Base-by-base conservation (phyloP, 2,888 invertebrate genomes). In the Calliphora vomitoria region DNA sequence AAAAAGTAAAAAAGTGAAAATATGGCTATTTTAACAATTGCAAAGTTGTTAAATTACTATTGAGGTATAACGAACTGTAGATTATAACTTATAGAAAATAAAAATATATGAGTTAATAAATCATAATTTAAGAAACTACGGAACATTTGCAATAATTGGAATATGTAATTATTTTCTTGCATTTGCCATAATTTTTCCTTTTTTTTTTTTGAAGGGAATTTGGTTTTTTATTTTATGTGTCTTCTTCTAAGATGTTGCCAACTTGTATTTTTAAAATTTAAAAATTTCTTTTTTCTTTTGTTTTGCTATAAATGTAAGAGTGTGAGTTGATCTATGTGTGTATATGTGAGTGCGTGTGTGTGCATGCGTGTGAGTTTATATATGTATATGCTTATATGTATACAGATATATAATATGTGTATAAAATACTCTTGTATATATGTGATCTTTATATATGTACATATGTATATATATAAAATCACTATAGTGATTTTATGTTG, bases 171-270 rank as follows among this genome's bases (percentile, higher is more conserved):
- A 10, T 20, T 44, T 81, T 66, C 15, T 44, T 15, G 64, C 3
- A 41, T 50, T 47, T 53, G 50, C 41, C 25, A 35, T 58, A 3
- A 58, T 6, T 20, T 62, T 53, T 53, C 60, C 20, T 31, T 6
- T 25, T 6, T 6, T 25, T 6, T 31, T 75, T 62, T 66, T 5
- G n/a, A 60, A 74, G 20, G 50, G 10, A 47, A 76, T 60, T 81
- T 6, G 8, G 50, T 76, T 87, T 87, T 25, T 25, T 25, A 25
- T 25, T 25, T 75, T 35, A 2, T 55, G 44, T 71, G 75, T 58
- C 47, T 75, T 64, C 47, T 75, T 53, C 41, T 47, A 31, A 55
- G 35, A 82, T 79, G 82, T 88, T 85, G 85, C 88, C 83, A 86
- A 78, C 82, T 85, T 79, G 55, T 72, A 80, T 72, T 58, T 75